These are phyloP conservation scores for Periphyllus acericola DNA, from an alignment of 2,888 invertebrate species.

Conservation along the genomic window DNA sequence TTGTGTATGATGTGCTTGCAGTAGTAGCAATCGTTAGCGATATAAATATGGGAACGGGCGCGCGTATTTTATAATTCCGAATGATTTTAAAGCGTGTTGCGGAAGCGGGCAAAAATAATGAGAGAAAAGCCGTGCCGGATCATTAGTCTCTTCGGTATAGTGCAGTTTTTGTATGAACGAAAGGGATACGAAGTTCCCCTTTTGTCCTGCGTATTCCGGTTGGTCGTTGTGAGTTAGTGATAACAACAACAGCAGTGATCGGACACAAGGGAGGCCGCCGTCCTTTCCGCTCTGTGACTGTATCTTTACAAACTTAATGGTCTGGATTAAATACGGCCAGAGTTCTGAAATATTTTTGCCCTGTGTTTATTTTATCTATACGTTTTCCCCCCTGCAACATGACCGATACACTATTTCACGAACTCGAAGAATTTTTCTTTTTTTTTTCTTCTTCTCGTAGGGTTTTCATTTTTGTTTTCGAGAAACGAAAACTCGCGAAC, in stretches of 20 bases:
- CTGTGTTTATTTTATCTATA: constrained; percentile 56
- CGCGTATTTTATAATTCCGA: constrained; percentile 28
- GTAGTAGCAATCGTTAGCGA: neutral
- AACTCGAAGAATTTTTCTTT: neutral
- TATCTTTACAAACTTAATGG: constrained; percentile 60
- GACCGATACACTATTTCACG: constrained; percentile 4
- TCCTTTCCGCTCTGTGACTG: constrained; percentile 58
- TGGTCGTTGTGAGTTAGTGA: constrained; percentile 56
- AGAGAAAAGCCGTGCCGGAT: constrained; percentile 59
- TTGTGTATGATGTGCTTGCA: too few relatives aligned
- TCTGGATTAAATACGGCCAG: constrained; percentile 60
- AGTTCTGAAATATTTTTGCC: constrained; percentile 59
- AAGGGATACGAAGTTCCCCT: constrained; percentile 58
- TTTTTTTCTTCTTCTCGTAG: neutral
- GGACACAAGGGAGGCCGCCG: constrained; percentile 55
- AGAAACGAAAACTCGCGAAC: neutral
- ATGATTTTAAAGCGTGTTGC: constrained; percentile 43
- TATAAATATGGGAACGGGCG: neutral
- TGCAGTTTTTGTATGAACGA: constrained; percentile 45
- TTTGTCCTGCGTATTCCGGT: constrained; percentile 51
- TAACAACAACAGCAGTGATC: constrained; percentile 50
- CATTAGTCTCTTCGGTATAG: constrained; percentile 51
- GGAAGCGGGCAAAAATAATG: constrained; percentile 53
- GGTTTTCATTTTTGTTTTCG: neutral
- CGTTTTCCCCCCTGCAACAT: neutral